Evolutionary conservation across 1,140 invertebrate genomes (phyloP), one percentile per base, ranked within the genome.

Genomic region (fruit fly (Drosophila melanogaster)): DNA sequence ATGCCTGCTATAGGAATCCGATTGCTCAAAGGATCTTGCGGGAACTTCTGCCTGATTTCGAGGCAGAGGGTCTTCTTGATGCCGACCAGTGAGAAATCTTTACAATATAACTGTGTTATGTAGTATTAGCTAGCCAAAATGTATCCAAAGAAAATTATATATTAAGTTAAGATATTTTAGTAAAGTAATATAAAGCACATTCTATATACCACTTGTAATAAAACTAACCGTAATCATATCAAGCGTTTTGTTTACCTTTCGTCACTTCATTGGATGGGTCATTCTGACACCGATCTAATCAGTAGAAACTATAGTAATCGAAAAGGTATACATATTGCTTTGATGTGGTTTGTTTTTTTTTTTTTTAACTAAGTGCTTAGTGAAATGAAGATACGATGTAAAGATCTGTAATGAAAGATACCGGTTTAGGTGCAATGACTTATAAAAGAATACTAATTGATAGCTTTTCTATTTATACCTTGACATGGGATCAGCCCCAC

Each of bases 41-140:
- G 15, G 53, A 75, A 17, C 59, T 92, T 0, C 33, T 91, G 15
- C 83, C 91, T 0, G 41, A 71, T 0, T 92, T 72, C 43, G 81
- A 91, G 6, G 49, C 75, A 6, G 66, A 77, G 41, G 92, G 92
- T 8, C 65, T 92, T 26, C 65, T 92, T 2, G 91, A 92, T 58
- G 59, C 53, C 3, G 62, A 90, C 70, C 90, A 91, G 65, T 90
- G 26, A 86, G 41, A 8, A 26, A 0, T n/a, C 0, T 35, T 15
- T 6, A 17, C 4, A 4, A 30, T 17, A n/a, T 1, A 64, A 12
- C 57, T 19, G 56, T 62, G 38, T 35, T 64, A 19, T 35, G 24
- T 11, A 44, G 30, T 62, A 24, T 15, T 24, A 19, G 24, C 10
- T 61, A 35, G n/a, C 37, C 6, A 3, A 22, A 41, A 33, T 17